A percentile compares a stretch with the other conserved stretches of the same genome.
phyloP scores from a whole-genome alignment of 2,888 invertebrate genomes.

The Tinea trinotella region DNA sequence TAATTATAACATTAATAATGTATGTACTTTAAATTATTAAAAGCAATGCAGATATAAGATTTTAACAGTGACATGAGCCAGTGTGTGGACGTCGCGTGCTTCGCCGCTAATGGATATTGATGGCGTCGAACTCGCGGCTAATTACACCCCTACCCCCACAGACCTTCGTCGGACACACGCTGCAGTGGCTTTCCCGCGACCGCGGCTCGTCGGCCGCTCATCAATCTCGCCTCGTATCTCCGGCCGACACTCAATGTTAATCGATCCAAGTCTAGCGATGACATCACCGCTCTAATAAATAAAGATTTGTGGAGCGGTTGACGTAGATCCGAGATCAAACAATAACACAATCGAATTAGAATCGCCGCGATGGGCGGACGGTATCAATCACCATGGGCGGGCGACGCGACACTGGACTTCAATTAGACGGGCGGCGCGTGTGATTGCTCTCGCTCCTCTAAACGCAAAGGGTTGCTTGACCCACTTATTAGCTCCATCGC shows the following conservation, averaged over 20 bases:
- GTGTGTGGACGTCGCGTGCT: slow-evolving; percentile 54
- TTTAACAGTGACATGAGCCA: slow-evolving; percentile 22
- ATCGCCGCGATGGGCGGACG: slow-evolving; percentile 48
- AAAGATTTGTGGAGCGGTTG: slow-evolving; percentile 21
- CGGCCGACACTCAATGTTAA: slow-evolving; percentile 32
- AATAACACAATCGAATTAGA: slow-evolving; percentile 65
- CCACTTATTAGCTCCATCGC: slow-evolving; percentile 56
- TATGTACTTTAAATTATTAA: too few species aligned
- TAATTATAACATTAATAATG: too few species aligned
- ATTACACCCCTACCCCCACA: slow-evolving; percentile 49
- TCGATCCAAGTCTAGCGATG: slow-evolving; percentile 24
- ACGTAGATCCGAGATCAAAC: slow-evolving; percentile 38
- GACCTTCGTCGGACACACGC: not conserved
- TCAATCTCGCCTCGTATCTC: slow-evolving; percentile 43
- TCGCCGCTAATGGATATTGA: slow-evolving; percentile 71
- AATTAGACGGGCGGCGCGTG: slow-evolving; percentile 66
- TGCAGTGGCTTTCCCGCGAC: slow-evolving; percentile 22
- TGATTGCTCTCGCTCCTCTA: slow-evolving; percentile 44
- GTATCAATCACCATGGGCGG: slow-evolving; percentile 70
- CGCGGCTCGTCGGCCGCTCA: slow-evolving; percentile 33
- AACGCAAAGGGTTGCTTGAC: slow-evolving; percentile 65
- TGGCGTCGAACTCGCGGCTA: slow-evolving; percentile 56
- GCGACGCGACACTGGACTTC: slow-evolving; percentile 68
- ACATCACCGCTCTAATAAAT: slow-evolving; percentile 39
- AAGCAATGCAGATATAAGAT: too few species aligned